Base-by-base conservation (phyloP, 2,797 vertebrate species). In the Percopsis omiscomaycus region DNA sequence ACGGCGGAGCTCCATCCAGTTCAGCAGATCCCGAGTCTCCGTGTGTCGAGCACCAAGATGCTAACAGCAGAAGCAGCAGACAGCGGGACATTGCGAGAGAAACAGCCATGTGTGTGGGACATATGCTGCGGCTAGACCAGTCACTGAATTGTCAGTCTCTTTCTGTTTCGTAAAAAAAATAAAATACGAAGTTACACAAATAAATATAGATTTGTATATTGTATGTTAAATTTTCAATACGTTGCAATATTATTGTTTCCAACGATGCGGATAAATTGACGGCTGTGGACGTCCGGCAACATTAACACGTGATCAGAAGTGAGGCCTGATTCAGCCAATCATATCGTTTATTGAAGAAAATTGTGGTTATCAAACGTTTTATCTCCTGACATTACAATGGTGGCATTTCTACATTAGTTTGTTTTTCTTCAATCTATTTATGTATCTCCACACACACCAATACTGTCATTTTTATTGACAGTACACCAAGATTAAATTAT, bases 1-100 rank as follows among this genome's bases (percentile, higher is more conserved):
- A 88, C 22, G 93, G 92, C 16, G 91, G 92, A 28, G 87, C 79
- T 65, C 88, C 91, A 71, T 93, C 93, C 13, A 86, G 83, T 16
- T 86, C 86, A 11, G 77, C 56, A 11, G 80, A 69, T 27, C 66
- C 82, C 2, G 84, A 69, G 50, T 91, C 86, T 62, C 84, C 87
- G 0, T 74, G 45, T 9, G 69, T 73, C 32, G 62, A 89, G 46
- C 32, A 86, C 29, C 67, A 61, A 58, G 8, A 71, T n/a, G 12
- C 3, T 3, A 27, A 9, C 49, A 54, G 30, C 2, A 8, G 61
- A 3, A 45, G 10, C 46, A 50, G 42, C 15, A 72, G 53, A 47
- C 55, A 54, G 50, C 28, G 59, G 55, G 2, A 9, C 90, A 91
- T 91, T 37, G 51, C 75, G 42, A 59, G 29, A 2, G 16, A 22